Conservation (phyloP, 2,113 vertebrate species). For the Ginglymostoma cirratum region DNA sequence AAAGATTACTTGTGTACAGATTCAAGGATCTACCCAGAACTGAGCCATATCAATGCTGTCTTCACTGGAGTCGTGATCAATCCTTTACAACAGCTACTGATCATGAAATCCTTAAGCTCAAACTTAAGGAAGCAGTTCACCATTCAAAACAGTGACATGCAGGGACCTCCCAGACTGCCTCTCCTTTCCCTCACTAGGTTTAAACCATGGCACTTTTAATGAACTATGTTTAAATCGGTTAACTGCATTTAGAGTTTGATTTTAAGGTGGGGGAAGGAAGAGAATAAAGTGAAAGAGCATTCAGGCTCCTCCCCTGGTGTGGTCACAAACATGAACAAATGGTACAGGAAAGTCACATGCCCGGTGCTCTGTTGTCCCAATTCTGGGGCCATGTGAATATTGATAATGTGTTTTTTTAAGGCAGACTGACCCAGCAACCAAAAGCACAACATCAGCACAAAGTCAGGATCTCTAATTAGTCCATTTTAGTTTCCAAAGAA, state of each 20-base stretch:
- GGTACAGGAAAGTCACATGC: neutral
- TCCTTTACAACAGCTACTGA: neutral
- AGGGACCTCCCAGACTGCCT: neutral
- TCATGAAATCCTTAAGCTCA: neutral
- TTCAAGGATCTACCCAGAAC: neutral
- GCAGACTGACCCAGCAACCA: constrained; percentile 7
- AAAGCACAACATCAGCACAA: constrained; percentile 8
- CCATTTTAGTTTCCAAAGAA: constrained; percentile 9
- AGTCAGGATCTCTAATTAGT: neutral
- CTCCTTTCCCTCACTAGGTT: neutral
- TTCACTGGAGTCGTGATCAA: neutral
- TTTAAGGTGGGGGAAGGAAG: neutral
- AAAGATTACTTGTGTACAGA: neutral
- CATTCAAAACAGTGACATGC: neutral
- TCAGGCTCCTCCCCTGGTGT: too few species aligned
- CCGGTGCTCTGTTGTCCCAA: neutral
- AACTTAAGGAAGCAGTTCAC: neutral
- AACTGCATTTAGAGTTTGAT: neutral
- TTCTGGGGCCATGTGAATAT: neutral
- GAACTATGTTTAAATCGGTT: neutral
- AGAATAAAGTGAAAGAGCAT: neutral
- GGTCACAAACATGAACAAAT: neutral
- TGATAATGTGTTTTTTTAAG: neutral
- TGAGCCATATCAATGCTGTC: neutral
- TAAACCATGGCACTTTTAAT: neutral